Evolutionary conservation across 1,140 invertebrate species (phyloP), one percentile per base, ranked within the genome.

Genomic region (Formica exsecta): DNA sequence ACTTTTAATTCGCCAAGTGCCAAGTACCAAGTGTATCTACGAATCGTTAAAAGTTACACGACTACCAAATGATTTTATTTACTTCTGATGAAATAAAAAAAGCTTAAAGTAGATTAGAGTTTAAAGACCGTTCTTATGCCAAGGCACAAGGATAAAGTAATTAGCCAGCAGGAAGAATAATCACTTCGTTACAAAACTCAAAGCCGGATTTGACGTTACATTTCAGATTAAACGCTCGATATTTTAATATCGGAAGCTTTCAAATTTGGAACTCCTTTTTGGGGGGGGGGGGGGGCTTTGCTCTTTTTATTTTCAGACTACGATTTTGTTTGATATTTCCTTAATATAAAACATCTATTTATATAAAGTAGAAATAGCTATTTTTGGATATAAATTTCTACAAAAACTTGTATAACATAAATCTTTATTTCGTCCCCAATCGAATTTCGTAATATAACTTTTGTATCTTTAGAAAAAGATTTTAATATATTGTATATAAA

Each of bases 241-340:
- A 38, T 79, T n/a, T 75, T 61, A n/a, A 25, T 74, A 81, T 66
- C 41, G 16, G 41, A 41, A 48, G 87, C 70, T 75, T 83, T 70
- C 41, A 54, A 62, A 22, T 66, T 38, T 11, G 54, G 59, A 51
- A 84, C 70, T 22, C 22, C 22, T 22, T 22, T 22, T 22, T n/a
- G n/a, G 22, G 22, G 22, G 22, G 22, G 22, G 22, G 22, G 22
- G 22, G 22, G 22, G 22, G 3, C 16, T 19, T 4, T 51, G 48
- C 16, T 51, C 48, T 19, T 5, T 38, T 88, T 85, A 87, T 77
- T 85, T 64, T 48, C 57, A 57, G 36, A 71, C 79, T 62, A 54
- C 48, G 71, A 88, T 66, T 51, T 79, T 87, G 70, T 71, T 41
- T 54, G 76, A 22, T 41, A n/a, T 54, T 44, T 73, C 48, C 70